Conservation (phyloP, 2,888 invertebrate species). For the Platycheirus albimanus region DNA sequence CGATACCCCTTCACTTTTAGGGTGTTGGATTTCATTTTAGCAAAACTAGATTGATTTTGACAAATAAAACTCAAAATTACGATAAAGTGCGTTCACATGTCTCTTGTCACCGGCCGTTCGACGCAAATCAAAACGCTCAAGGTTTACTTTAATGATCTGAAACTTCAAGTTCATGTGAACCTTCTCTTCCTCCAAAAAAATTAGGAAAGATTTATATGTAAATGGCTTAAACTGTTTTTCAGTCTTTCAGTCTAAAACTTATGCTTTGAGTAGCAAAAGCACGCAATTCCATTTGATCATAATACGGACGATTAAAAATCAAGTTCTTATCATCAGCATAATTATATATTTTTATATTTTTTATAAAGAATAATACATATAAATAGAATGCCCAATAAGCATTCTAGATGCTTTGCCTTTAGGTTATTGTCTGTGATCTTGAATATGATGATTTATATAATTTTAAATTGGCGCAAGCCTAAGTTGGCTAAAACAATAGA, state of each 20-base stretch:
- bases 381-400: no score
- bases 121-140: conserved; percentile 44
- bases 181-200: conserved; percentile 33
- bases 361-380: no score
- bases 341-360: no score
- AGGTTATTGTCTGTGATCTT: no score
- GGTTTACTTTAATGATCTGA: conserved; percentile 42
- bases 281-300: conserved; percentile 18
- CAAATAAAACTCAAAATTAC: conserved; percentile 10
- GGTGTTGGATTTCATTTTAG: conserved; percentile 11
- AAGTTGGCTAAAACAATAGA: not conserved
- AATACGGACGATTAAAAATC: not conserved
- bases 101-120: conserved; percentile 24
- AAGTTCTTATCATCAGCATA: not conserved
- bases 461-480: not conserved
- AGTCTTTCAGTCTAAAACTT: not conserved
- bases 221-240: not conserved
- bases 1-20: conserved; percentile 51
- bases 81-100: conserved; percentile 4
- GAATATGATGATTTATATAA: no score
- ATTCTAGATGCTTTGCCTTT: no score
- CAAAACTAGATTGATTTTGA: conserved; percentile 17
- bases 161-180: conserved; percentile 64
- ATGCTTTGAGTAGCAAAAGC: not conserved
- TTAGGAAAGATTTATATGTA: conserved; percentile 20